Conservation (phyloP, 37 sponge, comb jelly and placozoan species). For the Petrosia ficiformis region DNA sequence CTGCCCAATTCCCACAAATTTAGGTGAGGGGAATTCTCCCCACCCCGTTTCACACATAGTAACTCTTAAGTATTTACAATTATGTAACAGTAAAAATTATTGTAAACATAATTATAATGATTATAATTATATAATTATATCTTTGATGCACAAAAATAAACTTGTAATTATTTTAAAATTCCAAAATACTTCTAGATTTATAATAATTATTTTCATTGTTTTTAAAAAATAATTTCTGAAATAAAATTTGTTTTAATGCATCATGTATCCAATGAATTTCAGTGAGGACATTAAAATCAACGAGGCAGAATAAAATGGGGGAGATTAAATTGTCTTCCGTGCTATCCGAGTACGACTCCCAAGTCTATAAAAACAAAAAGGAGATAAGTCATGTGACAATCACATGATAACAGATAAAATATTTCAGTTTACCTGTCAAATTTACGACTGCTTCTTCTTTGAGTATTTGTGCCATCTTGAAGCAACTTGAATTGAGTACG, state of each 20-base stretch:
- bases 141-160: no score
- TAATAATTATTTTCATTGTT: background rate
- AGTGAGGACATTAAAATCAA: background rate
- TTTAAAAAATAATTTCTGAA: background rate
- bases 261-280: background rate
- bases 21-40: no score
- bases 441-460: slow-evolving; percentile 15
- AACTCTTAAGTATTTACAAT: no score
- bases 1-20: no score
- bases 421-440: slow-evolving; percentile 37
- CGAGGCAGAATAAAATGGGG: background rate
- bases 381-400: background rate
- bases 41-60: no score
- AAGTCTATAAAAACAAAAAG: slow-evolving; percentile 1
- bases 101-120: no score
- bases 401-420: background rate
- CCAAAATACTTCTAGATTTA: no score
- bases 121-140: no score
- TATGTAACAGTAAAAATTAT: no score
- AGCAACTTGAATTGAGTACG: slow-evolving; percentile 74
- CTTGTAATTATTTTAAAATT: no score
- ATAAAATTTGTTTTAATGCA: no score
- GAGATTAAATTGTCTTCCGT: slow-evolving; percentile 35
- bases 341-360: slow-evolving; percentile 26
- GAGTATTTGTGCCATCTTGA: slow-evolving; percentile 48